Evolutionary conservation across 2,888 invertebrate species (phyloP).

Genomic region (Oscheius sp.): DNA sequence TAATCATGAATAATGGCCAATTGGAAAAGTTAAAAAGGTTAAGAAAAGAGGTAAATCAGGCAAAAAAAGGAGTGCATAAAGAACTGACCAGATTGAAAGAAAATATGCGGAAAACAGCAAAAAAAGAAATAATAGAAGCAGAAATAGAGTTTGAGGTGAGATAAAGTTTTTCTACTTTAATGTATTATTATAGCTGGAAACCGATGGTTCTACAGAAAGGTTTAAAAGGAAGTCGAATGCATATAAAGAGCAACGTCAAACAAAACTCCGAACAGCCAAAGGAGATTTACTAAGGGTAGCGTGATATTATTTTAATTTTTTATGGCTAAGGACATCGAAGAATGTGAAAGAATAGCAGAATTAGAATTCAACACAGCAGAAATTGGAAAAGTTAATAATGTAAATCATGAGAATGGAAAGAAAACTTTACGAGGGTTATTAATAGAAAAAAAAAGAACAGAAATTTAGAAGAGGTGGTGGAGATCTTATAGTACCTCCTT

Average conservation of each 20-base stretch:
- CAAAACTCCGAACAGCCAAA: not conserved
- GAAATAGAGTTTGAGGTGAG: not conserved
- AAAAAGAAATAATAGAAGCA: not conserved
- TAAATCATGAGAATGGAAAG: conserved; percentile 12
- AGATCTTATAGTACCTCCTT: conserved; percentile 26
- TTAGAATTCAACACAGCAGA: conserved; percentile 18
- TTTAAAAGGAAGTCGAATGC: not conserved
- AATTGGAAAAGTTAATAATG: conserved; percentile 6
- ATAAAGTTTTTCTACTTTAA: not conserved
- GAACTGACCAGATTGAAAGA: not conserved
- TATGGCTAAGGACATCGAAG: conserved; percentile 15
- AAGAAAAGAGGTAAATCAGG: not conserved
- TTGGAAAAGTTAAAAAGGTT: too few relatives aligned
- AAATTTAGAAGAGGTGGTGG: conserved; percentile 28
- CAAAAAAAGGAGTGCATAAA: not conserved
- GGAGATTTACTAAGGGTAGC: not conserved
- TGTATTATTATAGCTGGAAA: not conserved
- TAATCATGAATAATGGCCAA: too few relatives aligned
- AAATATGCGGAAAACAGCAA: not conserved
- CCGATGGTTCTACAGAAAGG: not conserved
- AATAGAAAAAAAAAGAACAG: not conserved
- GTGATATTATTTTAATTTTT: not conserved
- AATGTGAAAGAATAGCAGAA: conserved; percentile 8
- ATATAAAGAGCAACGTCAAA: not conserved
- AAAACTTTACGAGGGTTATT: conserved; percentile 28